phyloP scores from a whole-genome alignment of 1,140 invertebrate species.

The Diachasmimorpha longicaudata region DNA sequence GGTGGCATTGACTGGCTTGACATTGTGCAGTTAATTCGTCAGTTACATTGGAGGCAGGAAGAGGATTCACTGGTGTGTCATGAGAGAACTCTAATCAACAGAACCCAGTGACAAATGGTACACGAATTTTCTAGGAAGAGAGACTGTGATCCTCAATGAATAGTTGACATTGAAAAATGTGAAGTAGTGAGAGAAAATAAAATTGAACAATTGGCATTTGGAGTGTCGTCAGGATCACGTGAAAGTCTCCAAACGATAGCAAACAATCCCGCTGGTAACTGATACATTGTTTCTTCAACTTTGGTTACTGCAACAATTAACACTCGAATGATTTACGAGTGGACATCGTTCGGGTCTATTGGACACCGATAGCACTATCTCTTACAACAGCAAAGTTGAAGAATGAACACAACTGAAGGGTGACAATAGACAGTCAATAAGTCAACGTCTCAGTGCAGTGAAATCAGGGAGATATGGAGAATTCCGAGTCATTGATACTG shows the following conservation, averaged over 20 bases:
- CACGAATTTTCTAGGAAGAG: neutral
- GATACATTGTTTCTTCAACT: neutral
- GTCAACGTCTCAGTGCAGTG: neutral
- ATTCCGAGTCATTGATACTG: conserved; percentile 11
- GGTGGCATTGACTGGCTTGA: neutral
- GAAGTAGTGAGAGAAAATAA: neutral
- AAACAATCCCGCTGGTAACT: neutral
- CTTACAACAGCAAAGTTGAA: neutral
- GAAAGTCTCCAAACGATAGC: neutral
- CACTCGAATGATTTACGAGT: neutral
- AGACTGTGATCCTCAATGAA: too few relatives aligned
- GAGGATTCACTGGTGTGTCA: neutral
- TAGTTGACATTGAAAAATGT: neutral
- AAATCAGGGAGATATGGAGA: conserved; percentile 29
- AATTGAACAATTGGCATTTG: neutral
- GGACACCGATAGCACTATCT: neutral
- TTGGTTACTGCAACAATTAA: neutral
- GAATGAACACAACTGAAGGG: neutral
- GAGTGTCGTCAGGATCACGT: neutral
- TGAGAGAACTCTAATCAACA: neutral
- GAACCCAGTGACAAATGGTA: neutral
- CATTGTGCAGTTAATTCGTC: neutral
- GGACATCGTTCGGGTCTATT: neutral
- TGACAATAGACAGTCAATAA: neutral
- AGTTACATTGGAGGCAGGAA: neutral